Evolutionary conservation across 2,888 invertebrate genomes (phyloP).

Genomic region (Lepidochitona cinerea): DNA sequence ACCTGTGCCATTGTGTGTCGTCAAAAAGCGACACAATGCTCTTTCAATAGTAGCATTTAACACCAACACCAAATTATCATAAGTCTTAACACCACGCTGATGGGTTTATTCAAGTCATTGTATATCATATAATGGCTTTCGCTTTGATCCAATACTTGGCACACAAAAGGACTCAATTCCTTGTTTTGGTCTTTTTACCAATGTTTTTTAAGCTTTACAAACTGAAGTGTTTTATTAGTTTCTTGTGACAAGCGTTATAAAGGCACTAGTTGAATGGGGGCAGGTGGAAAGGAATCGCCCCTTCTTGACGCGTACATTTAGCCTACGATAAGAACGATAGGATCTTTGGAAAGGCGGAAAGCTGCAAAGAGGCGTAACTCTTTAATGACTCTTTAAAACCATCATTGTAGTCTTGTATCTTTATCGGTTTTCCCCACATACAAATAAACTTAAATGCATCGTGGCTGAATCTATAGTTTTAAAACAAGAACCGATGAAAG

Average conservation of each 20-base stretch:
- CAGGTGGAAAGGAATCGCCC: background rate
- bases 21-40: background rate
- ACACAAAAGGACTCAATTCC: background rate
- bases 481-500: no score
- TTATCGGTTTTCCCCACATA: no score
- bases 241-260: background rate
- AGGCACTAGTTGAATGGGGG: background rate
- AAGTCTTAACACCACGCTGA: background rate
- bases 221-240: background rate
- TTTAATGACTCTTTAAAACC: no score
- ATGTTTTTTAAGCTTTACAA: background rate
- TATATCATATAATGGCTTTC: background rate
- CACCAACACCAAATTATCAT: conserved; percentile 1
- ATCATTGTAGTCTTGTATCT: no score
- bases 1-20: background rate
- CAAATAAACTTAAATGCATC: no score
- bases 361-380: no score
- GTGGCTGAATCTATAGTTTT: no score
- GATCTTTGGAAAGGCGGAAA: background rate
- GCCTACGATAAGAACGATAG: background rate
- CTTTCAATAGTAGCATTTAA: background rate
- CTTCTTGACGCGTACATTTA: background rate
- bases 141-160: background rate
- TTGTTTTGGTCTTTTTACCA: background rate
- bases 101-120: background rate